phyloP scores from a whole-genome alignment of 2,797 vertebrate genomes.

The Spinibarbus caldwelli region DNA sequence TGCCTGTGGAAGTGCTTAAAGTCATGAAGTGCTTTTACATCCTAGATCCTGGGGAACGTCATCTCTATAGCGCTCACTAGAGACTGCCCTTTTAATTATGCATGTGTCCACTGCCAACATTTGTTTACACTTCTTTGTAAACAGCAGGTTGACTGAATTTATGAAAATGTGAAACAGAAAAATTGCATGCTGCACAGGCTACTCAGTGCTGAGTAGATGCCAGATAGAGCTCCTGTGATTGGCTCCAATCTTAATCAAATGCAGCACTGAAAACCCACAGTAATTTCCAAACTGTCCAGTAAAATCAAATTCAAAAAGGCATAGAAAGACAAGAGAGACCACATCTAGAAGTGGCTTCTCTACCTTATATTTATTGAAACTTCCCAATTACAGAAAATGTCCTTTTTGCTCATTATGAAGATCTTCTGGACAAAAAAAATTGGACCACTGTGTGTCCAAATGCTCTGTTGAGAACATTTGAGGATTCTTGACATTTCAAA shows the following conservation, averaged over 20 bases:
- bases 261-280: slow-evolving; percentile 39
- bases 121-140: slow-evolving; percentile 42
- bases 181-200: slow-evolving; percentile 15
- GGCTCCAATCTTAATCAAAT: slow-evolving; percentile 43
- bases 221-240: slow-evolving; percentile 33
- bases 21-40: slow-evolving; percentile 8
- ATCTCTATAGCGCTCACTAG: neutral
- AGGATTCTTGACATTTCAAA: slow-evolving; percentile 31
- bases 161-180: slow-evolving; percentile 46
- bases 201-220: neutral
- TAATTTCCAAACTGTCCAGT: slow-evolving; percentile 48
- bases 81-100: slow-evolving; percentile 33
- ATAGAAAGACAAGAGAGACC: slow-evolving; percentile 18
- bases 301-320: slow-evolving; percentile 47
- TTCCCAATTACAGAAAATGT: slow-evolving; percentile 48
- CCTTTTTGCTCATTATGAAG: slow-evolving; percentile 24
- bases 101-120: slow-evolving; percentile 17
- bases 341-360: neutral
- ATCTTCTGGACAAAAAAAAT: slow-evolving; percentile 7
- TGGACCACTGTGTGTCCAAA: slow-evolving; percentile 22
- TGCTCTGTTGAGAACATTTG: slow-evolving; percentile 10
- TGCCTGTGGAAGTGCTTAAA: slow-evolving; percentile 1
- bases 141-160: slow-evolving; percentile 45
- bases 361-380: slow-evolving; percentile 34
- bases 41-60: neutral